phyloP scores from a whole-genome alignment of 1,140 invertebrate genomes.

The Littorina saxatilis region DNA sequence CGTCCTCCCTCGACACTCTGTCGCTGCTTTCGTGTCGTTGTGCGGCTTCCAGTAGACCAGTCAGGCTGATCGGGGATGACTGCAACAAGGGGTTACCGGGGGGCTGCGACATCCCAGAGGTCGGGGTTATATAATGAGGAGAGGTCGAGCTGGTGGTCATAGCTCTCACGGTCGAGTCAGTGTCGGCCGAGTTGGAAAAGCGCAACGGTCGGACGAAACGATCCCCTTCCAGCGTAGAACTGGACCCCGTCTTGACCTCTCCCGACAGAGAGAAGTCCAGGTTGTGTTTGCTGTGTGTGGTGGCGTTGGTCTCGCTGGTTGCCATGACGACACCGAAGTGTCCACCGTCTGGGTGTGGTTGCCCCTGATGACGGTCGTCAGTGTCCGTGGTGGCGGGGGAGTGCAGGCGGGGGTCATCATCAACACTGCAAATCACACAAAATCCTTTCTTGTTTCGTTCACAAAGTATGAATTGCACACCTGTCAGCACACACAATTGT shows the following conservation, averaged over 20 bases:
- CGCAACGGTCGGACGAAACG: background rate
- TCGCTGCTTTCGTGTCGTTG: background rate
- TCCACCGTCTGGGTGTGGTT: background rate
- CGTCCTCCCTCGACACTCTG: background rate
- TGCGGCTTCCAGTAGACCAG: no score
- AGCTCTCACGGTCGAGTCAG: slow-evolving; percentile 27
- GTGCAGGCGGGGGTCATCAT: background rate
- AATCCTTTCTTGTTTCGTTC: no score
- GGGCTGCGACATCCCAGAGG: slow-evolving; percentile 17
- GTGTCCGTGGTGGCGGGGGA: background rate
- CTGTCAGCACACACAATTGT: no score
- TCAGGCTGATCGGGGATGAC: slow-evolving; percentile 18
- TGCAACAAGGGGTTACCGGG: slow-evolving; percentile 30
- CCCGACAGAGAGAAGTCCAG: slow-evolving; percentile 5
- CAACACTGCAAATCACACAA: slow-evolving; percentile 1
- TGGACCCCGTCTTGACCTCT: slow-evolving; percentile 24
- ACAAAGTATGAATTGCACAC: no score
- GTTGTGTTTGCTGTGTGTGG: no score
- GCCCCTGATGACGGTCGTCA: background rate
- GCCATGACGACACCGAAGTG: background rate
- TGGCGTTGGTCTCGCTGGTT: background rate
- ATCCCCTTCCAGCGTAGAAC: background rate
- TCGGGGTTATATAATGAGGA: slow-evolving; percentile 29
- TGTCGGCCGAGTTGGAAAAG: slow-evolving; percentile 24
- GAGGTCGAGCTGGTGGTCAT: slow-evolving; percentile 20